Percentiles rank a stretch among this genome's conserved stretches.
phyloP scores from a whole-genome alignment of 2,113 vertebrate genomes.

The Gobiocypris rarus region DNA sequence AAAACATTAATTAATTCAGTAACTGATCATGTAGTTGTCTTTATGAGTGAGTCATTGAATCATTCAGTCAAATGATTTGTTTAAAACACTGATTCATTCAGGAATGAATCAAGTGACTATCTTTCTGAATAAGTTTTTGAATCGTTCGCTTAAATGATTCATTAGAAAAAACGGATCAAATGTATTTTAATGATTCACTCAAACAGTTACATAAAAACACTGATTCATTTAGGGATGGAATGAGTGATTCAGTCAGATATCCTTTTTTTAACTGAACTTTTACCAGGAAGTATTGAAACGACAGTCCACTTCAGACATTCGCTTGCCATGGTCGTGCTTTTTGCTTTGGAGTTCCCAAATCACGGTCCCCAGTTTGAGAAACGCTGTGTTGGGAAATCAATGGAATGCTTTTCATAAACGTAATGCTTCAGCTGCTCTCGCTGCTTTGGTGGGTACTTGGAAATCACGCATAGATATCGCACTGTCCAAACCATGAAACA shows the following conservation, averaged over 20 bases:
- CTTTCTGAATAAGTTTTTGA: no score
- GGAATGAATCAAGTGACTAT: background rate
- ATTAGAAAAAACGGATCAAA: no score
- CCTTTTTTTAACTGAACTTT: no score
- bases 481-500: slow-evolving; percentile 56
- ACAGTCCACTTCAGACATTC: no score
- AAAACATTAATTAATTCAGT: no score
- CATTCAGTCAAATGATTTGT: no score
- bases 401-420: slow-evolving; percentile 20
- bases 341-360: background rate
- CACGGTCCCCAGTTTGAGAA: background rate
- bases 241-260: background rate
- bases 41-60: no score
- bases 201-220: no score
- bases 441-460: slow-evolving; percentile 49
- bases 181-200: no score
- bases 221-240: background rate
- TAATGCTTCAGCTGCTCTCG: slow-evolving; percentile 13
- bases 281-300: no score
- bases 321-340: background rate
- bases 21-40: no score
- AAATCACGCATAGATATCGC: slow-evolving; percentile 48
- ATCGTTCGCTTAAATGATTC: no score
- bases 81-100: background rate
- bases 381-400: background rate